A percentile compares a stretch with the other conserved stretches of the same genome.
phyloP scores from a whole-genome alignment of 2,888 invertebrate genomes.

The Xestoiulus laeticollis region DNA sequence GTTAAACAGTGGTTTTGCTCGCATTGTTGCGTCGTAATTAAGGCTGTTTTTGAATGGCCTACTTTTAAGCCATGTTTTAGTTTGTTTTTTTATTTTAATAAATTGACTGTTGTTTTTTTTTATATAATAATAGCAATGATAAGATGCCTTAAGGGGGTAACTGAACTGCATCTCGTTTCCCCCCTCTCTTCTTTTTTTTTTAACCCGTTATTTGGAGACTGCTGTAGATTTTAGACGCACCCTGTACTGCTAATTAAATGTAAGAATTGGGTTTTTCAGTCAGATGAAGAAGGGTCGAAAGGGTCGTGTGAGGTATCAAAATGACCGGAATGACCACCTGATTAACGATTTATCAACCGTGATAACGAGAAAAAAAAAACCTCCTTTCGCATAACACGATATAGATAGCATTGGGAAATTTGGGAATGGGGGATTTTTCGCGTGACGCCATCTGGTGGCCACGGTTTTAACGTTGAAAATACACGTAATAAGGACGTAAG shows the following conservation, averaged over 20 bases:
- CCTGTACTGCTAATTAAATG: neutral
- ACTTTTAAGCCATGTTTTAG: neutral
- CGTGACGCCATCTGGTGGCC: no score
- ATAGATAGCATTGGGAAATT: no score
- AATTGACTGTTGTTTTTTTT: neutral
- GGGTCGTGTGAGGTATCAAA: neutral
- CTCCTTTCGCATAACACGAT: no score
- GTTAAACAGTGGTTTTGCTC: neutral
- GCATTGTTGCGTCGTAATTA: constrained; percentile 9
- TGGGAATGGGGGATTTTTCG: no score
- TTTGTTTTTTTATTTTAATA: neutral
- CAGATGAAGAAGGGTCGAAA: neutral
- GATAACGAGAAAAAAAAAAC: no score
- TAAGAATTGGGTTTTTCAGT: neutral
- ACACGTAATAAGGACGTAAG: no score
- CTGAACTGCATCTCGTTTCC: neutral
- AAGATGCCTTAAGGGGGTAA: neutral
- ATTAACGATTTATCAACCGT: no score
- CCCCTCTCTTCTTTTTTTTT: neutral
- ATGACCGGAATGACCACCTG: neutral
- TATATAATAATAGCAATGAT: constrained; percentile 9
- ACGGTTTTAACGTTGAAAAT: no score
- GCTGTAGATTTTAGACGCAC: neutral
- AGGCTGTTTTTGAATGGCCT: neutral
- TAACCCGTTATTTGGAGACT: neutral